Conservation (phyloP, 2,888 invertebrate genomes). For the Trichopoda pennipes region DNA sequence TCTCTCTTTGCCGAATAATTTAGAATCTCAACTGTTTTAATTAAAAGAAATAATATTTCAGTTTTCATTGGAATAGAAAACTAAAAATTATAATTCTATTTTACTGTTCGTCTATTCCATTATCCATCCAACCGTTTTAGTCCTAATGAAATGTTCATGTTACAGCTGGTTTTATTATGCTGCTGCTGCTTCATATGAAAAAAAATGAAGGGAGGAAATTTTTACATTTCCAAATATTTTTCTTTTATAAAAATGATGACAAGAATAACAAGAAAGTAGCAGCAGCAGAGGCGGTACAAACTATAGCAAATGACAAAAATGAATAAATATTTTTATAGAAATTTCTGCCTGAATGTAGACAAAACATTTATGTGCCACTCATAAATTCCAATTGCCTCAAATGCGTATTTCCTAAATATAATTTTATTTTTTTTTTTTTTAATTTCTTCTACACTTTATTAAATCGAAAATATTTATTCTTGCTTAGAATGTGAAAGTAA, state of each 20-base stretch:
- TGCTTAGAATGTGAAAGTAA: conserved; percentile 10
- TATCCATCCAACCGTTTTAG: not conserved
- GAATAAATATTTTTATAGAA: conserved; percentile 53
- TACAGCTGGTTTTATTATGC: conserved; percentile 57
- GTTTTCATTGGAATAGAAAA: conserved; percentile 55
- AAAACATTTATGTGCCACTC: conserved; percentile 47
- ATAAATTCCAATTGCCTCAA: conserved; percentile 66
- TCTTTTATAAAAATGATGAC: conserved; percentile 14
- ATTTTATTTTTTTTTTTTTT: not conserved
- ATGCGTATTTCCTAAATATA: conserved; percentile 36
- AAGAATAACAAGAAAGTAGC: not conserved
- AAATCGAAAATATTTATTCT: conserved; percentile 31
- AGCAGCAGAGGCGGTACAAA: not conserved
- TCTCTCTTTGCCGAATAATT: conserved; percentile 19
- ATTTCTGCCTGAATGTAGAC: conserved; percentile 52
- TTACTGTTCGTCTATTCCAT: conserved; percentile 2
- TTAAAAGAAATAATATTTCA: conserved; percentile 17
- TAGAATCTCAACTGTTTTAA: conserved; percentile 2
- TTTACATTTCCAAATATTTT: conserved; percentile 41
- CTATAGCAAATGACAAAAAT: conserved; percentile 8
- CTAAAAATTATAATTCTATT: conserved; percentile 22
- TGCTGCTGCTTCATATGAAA: conserved; percentile 13
- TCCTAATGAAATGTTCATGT: conserved; percentile 42
- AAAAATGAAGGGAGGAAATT: conserved; percentile 33
- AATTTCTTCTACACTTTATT: conserved; percentile 18